Evolutionary conservation across 2,888 invertebrate species (phyloP).

Genomic region (Allophyes oxyacanthae): DNA sequence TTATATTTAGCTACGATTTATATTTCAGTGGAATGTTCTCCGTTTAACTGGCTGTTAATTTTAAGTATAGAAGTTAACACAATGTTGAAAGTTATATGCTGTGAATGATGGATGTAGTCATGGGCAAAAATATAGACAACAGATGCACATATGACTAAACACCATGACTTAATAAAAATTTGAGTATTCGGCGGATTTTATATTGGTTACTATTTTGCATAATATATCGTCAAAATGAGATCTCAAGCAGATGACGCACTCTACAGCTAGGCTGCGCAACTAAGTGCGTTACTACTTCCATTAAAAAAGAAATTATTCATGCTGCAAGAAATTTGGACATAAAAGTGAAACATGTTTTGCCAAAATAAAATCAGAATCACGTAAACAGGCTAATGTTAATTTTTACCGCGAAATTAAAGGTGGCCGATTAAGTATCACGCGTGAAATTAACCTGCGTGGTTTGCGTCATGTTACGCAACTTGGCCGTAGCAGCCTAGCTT

Average conservation of each 20-base stretch:
- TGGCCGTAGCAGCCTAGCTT: background rate
- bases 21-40: conserved; percentile 45
- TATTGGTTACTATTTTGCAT: conserved; percentile 25
- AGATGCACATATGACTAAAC: conserved; percentile 24
- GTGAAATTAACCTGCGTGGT: background rate
- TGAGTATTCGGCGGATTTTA: conserved; percentile 19
- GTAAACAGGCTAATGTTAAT: too few relatives aligned
- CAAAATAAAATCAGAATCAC: too few relatives aligned
- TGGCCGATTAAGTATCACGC: background rate
- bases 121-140: conserved; percentile 17
- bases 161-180: conserved; percentile 19
- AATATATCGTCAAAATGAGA: conserved; percentile 11
- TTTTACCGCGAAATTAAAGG: too few relatives aligned
- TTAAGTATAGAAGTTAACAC: conserved; percentile 39
- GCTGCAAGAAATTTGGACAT: too few relatives aligned
- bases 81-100: conserved; percentile 36
- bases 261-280: background rate
- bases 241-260: conserved; percentile 13
- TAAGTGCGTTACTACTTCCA: too few relatives aligned
- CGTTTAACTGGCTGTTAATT: conserved; percentile 50
- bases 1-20: conserved; percentile 49
- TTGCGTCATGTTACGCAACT: background rate
- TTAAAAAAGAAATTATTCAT: too few relatives aligned
- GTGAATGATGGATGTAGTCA: conserved; percentile 40
- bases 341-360: too few relatives aligned